Conservation (phyloP, 92 coral and sea anemone genomes). For the Heliopora coerulea region DNA sequence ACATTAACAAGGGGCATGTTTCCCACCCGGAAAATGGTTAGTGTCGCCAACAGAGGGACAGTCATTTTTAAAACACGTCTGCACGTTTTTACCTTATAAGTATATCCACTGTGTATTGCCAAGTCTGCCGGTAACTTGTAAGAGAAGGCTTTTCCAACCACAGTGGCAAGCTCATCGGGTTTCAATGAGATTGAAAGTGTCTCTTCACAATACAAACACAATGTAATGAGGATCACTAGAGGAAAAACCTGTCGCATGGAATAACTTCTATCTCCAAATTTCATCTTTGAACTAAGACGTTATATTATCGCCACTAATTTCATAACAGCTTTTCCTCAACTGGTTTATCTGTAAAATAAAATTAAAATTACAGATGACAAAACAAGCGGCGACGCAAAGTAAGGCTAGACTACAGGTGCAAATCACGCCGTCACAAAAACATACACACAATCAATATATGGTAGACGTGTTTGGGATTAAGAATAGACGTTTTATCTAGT, state of each 20-base stretch:
- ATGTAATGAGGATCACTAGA: not conserved
- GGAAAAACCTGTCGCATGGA: not conserved
- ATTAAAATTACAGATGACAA: too few species aligned
- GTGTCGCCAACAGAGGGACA: not conserved
- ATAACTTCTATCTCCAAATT: not conserved
- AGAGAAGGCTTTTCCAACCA: constrained; percentile 75
- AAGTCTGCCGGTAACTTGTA: constrained; percentile 59
- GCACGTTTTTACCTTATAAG: constrained; percentile 50
- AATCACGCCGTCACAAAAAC: too few species aligned
- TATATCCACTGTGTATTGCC: constrained; percentile 38
- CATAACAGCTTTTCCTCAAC: not conserved
- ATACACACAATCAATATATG: too few species aligned
- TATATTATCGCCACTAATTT: not conserved
- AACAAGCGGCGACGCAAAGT: too few species aligned
- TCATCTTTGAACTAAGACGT: not conserved
- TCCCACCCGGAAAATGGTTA: not conserved
- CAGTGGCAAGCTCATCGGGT: constrained; percentile 67
- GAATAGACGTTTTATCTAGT: too few species aligned
- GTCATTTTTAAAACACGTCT: not conserved
- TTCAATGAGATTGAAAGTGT: constrained; percentile 12
- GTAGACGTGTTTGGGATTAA: too few species aligned
- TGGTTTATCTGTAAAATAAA: not conserved
- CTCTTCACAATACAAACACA: constrained; percentile 7
- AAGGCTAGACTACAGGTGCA: too few species aligned
- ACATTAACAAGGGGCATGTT: too few species aligned